phyloP scores from a whole-genome alignment of 2,113 vertebrate genomes.

The Dipodomys stephensi region DNA sequence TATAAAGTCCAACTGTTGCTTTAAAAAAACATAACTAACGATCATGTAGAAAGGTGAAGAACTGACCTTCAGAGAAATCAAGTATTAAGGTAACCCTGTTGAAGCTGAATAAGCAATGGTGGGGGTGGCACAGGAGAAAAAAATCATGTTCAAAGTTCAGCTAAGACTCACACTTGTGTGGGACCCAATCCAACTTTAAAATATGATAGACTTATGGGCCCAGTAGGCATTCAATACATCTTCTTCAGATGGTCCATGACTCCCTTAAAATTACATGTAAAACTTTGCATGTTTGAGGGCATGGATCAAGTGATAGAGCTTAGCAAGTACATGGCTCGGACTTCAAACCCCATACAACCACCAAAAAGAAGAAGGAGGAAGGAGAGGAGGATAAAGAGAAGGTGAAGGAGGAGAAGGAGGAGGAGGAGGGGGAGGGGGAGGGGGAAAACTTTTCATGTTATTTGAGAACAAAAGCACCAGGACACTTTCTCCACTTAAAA shows the following conservation, averaged over 20 bases:
- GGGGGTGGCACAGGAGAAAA: background rate
- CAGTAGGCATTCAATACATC: background rate
- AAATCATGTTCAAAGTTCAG: background rate
- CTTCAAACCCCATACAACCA: no score
- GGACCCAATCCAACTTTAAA: background rate
- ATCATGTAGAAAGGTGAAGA: constrained; percentile 54
- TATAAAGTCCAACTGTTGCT: constrained; percentile 72
- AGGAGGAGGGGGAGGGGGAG: no score
- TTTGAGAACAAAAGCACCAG: background rate
- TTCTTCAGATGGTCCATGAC: background rate
- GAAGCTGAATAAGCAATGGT: background rate
- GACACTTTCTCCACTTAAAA: background rate
- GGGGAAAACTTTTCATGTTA: no score
- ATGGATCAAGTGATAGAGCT: no score
- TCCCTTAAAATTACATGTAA: background rate
- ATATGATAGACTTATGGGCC: background rate
- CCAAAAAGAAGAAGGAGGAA: no score
- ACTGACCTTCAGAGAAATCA: constrained; percentile 29
- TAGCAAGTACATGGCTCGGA: no score
- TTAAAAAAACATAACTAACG: constrained; percentile 55
- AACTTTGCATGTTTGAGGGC: background rate
- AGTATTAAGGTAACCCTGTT: background rate
- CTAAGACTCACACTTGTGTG: background rate
- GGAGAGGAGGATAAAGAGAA: no score
- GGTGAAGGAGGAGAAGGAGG: no score